Evolutionary conservation across 2,797 vertebrate species (phyloP), one percentile per base, ranked within the genome.

Genomic region (Hypotaenidia philippensis): DNA sequence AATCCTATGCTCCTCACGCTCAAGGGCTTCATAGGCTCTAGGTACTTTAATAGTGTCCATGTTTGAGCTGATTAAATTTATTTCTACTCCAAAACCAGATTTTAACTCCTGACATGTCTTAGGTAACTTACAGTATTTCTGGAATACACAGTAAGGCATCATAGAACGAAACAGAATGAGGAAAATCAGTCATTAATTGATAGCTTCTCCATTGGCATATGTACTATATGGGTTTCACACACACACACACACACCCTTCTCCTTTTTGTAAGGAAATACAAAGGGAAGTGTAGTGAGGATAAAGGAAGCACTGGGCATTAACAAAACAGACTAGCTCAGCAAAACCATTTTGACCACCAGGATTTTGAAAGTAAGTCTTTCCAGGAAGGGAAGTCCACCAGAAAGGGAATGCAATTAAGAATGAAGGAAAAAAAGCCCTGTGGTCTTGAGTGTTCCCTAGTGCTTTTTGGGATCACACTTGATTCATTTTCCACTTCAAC

Each of bases 321-420:
- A 55, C 15, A 77, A 65, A n/a, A 70, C 6, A 41, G 17, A 68
- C 45, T 15, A 85, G 4, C 52, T 92, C 71, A 89, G 21, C 23
- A 82, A 93, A 87, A 82, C 4, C 19, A 77, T 47, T 90, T 71
- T 82, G 34, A 82, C 29, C 20, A 81, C 65, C 1, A 75, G 16
- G 9, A 60, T 77, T 74, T 72, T 60, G 61, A 65, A 87, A 75
- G 9, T 40, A 83, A 91, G 84, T 3, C 31, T 61, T 82, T 69
- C 32, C 60, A 45, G 36, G 22, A 87, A 83, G 9, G 27, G 9
- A 13, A 34, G 14, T 38, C 91, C 85, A 89, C 29, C 57, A 74
- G 57, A 80, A 92, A 38, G 20, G n/a, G 56, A 91, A 91, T 21
- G 15, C 16, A 93, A 90, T 72, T 76, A 96, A 64, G 40, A n/a